phyloP scores from a whole-genome alignment of 2,113 vertebrate genomes.

The Vicugna pacos region DNA sequence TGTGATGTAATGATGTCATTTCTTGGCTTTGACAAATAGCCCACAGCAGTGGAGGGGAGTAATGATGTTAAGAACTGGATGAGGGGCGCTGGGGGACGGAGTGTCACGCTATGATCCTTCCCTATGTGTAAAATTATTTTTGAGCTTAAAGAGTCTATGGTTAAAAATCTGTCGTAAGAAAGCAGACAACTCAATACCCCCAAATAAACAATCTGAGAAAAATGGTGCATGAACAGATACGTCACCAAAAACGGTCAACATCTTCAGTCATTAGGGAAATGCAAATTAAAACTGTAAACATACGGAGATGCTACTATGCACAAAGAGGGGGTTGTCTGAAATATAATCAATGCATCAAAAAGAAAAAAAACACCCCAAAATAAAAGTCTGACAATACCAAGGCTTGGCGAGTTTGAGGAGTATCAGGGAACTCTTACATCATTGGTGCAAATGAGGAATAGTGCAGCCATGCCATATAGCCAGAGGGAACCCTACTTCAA shows the following conservation, averaged over 20 bases:
- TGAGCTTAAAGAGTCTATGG: not conserved
- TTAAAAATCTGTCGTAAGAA: not conserved
- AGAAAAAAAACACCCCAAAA: not conserved
- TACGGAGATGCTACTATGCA: rapidly evolving
- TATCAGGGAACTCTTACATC: no score
- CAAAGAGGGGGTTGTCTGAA: not conserved
- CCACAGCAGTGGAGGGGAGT: rapidly evolving
- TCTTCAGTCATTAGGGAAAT: not conserved
- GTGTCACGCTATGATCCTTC: not conserved
- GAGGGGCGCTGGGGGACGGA: rapidly evolving
- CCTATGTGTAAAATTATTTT: not conserved
- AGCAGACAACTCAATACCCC: not conserved
- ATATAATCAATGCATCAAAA: not conserved
- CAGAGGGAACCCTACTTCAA: no score
- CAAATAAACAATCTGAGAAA: not conserved
- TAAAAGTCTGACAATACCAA: rapidly evolving
- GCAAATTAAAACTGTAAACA: not conserved
- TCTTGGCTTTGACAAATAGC: not conserved
- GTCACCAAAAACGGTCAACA: rapidly evolving
- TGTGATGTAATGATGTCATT: rapidly evolving
- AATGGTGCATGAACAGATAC: not conserved
- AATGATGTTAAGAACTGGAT: no score
- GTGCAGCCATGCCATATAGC: no score
- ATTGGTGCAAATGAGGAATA: not conserved
- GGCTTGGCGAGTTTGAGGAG: not conserved